phyloP scores from a whole-genome alignment of 1,140 invertebrate species.

The Apis cerana region DNA sequence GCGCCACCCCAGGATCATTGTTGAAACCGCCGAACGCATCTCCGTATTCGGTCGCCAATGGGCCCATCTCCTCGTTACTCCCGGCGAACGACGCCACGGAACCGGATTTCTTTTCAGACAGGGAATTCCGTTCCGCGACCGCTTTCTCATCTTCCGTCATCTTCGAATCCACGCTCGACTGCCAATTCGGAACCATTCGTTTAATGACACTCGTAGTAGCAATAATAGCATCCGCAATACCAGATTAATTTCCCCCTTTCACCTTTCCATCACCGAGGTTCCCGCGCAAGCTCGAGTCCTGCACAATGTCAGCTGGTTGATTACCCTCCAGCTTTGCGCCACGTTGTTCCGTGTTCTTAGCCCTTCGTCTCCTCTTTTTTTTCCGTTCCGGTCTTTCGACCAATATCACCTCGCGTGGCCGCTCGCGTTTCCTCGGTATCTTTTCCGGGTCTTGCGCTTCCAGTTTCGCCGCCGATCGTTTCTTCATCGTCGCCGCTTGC shows the following conservation, averaged over 20 bases:
- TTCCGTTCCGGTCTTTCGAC: constrained; percentile 27
- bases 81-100: constrained; percentile 32
- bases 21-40: constrained; percentile 60
- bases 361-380: constrained; percentile 12
- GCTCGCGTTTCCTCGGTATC: constrained; percentile 33
- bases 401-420: constrained; percentile 9
- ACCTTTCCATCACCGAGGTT: constrained; percentile 5
- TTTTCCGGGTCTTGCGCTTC: background rate
- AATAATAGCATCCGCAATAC: background rate
- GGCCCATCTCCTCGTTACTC: constrained; percentile 45
- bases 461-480: background rate
- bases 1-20: constrained; percentile 53
- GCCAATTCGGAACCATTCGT: background rate
- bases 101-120: background rate
- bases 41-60: constrained; percentile 54
- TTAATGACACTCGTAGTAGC: background rate
- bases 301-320: background rate
- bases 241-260: background rate
- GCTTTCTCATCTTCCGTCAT: constrained; percentile 28
- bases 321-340: background rate
- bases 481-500: background rate
- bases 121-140: background rate
- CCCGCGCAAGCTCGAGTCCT: background rate
- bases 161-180: background rate
- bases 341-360: background rate